A percentile compares a stretch with the other conserved stretches of the same genome.
Conservation (phyloP, 1,140 invertebrate species). For the Marisa cornuarietis region DNA sequence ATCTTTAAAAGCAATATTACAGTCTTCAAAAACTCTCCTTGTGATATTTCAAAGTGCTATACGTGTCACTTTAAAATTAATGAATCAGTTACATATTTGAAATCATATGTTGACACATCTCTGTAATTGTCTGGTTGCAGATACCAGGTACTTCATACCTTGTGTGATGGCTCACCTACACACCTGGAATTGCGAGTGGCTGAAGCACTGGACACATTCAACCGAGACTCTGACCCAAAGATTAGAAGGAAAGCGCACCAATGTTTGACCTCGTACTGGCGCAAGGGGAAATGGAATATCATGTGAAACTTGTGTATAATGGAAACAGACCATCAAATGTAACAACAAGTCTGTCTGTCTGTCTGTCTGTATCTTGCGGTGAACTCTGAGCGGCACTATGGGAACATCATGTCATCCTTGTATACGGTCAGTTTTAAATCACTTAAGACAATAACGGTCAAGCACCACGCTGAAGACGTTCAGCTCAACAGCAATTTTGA, state of each 20-base stretch:
- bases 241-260: constrained; percentile 60
- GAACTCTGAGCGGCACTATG: not conserved
- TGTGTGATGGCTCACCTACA: constrained; percentile 61
- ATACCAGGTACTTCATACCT: constrained; percentile 57
- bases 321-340: not conserved
- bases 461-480: too few species aligned
- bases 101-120: not conserved
- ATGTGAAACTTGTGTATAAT: constrained; percentile 34
- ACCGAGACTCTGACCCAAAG: constrained; percentile 53
- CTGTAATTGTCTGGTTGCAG: constrained; percentile 24
- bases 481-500: too few species aligned
- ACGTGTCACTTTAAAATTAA: too few species aligned
- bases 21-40: too few species aligned
- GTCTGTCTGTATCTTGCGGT: not conserved
- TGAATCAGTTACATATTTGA: too few species aligned
- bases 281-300: constrained; percentile 63
- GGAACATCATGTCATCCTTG: too few species aligned
- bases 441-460: not conserved
- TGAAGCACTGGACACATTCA: constrained; percentile 57
- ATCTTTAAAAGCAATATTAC: too few species aligned
- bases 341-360: not conserved
- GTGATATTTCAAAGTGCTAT: too few species aligned
- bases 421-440: not conserved
- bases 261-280: constrained; percentile 53
- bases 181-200: constrained; percentile 56